Evolutionary conservation across 2,797 vertebrate genomes (phyloP).

Genomic region (Megaceryle alcyon): DNA sequence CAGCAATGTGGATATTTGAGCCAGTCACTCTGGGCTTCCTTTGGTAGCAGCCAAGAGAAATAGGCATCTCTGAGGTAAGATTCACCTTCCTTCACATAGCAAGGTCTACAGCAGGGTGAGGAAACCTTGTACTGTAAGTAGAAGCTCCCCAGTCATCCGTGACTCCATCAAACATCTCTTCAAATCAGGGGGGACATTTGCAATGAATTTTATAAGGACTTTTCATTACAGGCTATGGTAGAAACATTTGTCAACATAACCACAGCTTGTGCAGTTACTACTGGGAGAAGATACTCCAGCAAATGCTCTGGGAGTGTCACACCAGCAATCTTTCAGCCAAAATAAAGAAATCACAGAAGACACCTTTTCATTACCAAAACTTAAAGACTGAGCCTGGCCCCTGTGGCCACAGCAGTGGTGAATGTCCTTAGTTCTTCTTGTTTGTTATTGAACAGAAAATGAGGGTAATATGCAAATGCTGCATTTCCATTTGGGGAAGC

Average conservation of each 20-base stretch:
- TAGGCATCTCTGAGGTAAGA: neutral
- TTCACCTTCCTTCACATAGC: neutral
- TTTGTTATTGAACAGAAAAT: neutral
- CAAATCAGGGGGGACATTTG: neutral
- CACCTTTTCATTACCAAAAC: neutral
- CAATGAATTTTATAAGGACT: neutral
- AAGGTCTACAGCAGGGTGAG: neutral
- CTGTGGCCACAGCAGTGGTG: rapidly evolving
- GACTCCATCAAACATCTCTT: neutral
- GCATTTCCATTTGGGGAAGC: neutral
- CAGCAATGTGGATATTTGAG: neutral
- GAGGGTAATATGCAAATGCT: neutral
- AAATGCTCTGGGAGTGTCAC: neutral
- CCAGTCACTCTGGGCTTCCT: neutral
- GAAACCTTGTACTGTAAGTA: rapidly evolving
- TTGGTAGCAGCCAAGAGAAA: neutral
- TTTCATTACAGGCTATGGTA: neutral
- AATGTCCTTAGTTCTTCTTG: neutral
- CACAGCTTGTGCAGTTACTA: neutral
- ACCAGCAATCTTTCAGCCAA: neutral
- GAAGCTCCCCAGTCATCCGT: neutral
- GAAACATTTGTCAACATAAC: neutral
- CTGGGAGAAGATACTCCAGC: neutral
- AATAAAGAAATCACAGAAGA: neutral
- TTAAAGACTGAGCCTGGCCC: neutral